A percentile compares a stretch with the other conserved stretches of the same genome.
phyloP scores from a whole-genome alignment of 2,888 invertebrate species.

The Zygaena filipendulae region DNA sequence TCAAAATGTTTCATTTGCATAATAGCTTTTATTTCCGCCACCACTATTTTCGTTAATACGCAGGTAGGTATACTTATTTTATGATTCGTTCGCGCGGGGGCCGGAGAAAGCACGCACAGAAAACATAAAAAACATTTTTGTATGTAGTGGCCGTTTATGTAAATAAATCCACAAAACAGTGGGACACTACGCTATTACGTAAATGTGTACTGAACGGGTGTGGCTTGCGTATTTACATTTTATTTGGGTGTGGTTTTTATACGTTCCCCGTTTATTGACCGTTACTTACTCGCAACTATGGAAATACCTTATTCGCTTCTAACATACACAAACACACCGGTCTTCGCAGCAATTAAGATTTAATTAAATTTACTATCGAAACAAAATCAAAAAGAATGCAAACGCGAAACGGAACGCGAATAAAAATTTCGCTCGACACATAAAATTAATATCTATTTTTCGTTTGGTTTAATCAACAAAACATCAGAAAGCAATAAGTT shows the following conservation, averaged over 20 bases:
- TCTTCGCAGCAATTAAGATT: too few species aligned
- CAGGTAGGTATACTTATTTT: too few species aligned
- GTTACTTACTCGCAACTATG: neutral
- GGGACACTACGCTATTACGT: conserved; percentile 43
- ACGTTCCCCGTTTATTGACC: too few species aligned
- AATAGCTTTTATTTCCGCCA: conserved; percentile 65
- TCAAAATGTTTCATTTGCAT: conserved; percentile 67
- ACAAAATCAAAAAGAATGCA: conserved; percentile 17
- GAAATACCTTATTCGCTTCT: too few species aligned
- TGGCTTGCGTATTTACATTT: conserved; percentile 46
- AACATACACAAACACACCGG: too few species aligned
- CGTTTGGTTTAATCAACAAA: conserved; percentile 59
- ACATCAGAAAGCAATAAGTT: conserved; percentile 60
- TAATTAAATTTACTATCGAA: conserved; percentile 26
- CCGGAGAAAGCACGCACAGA: conserved; percentile 51
- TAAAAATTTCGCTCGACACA: too few species aligned
- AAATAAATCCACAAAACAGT: conserved; percentile 52
- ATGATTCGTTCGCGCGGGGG: conserved; percentile 56
- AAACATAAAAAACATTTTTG: conserved; percentile 66
- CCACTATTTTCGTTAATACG: conserved; percentile 66
- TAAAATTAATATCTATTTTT: conserved; percentile 44
- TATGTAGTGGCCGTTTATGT: conserved; percentile 62
- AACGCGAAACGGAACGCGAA: conserved; percentile 3
- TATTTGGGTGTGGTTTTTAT: conserved; percentile 47
- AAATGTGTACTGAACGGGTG: conserved; percentile 50